Conservation (phyloP, 2,113 vertebrate species). For the Athene noctua region DNA sequence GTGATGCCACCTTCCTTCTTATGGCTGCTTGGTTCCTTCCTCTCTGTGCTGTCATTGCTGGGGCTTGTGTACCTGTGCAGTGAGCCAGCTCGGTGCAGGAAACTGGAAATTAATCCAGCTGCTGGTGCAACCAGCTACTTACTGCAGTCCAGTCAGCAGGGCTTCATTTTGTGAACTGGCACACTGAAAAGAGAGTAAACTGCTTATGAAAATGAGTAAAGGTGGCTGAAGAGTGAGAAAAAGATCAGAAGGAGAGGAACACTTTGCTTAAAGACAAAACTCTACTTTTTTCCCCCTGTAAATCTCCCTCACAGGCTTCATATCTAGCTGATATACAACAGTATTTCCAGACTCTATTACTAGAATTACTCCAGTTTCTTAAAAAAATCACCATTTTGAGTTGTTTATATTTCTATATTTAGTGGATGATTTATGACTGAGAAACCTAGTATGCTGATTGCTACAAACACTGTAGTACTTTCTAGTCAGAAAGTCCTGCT, state of each 20-base stretch:
- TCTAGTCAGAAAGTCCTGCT: background rate
- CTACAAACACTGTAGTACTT: background rate
- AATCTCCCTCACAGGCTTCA: background rate
- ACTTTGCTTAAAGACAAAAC: background rate
- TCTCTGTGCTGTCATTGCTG: accelerated
- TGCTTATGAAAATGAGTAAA: background rate
- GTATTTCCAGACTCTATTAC: background rate
- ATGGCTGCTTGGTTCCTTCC: accelerated
- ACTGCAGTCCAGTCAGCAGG: too few relatives aligned
- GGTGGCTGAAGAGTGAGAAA: background rate
- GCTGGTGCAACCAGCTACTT: background rate
- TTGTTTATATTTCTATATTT: background rate
- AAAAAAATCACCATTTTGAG: background rate
- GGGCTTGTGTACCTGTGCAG: background rate
- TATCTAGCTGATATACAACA: background rate
- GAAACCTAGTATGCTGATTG: background rate
- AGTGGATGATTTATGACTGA: background rate
- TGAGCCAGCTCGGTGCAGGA: accelerated
- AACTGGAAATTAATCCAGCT: background rate
- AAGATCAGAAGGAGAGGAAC: background rate
- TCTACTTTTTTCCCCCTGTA: accelerated
- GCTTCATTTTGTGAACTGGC: background rate
- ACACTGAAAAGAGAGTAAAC: background rate
- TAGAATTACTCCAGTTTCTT: background rate
- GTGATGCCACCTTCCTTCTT: background rate